Conservation (phyloP, 2,888 invertebrate species). For the Aphidius colemani region DNA sequence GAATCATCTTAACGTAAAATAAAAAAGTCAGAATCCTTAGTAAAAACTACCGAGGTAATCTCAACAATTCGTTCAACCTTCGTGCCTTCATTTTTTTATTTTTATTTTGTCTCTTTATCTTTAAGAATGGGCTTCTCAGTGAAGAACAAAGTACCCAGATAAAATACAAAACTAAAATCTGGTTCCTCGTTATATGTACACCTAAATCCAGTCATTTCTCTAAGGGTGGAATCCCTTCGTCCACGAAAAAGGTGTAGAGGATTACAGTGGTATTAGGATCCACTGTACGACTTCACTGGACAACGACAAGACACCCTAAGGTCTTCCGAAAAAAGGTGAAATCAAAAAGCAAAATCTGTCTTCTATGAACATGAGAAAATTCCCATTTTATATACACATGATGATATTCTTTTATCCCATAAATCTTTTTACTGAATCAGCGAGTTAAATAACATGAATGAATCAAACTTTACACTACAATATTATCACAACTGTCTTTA, state of each 20-base stretch:
- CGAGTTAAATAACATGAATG: conserved; percentile 6
- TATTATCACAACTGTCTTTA: conserved; percentile 1
- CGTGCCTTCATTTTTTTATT: background rate
- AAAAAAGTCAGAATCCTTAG: conserved; percentile 16
- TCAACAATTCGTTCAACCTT: conserved; percentile 18
- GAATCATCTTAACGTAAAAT: background rate
- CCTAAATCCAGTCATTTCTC: conserved; percentile 17
- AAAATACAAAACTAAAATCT: conserved; percentile 22
- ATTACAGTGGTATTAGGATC: conserved; percentile 33
- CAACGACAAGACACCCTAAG: conserved; percentile 15
- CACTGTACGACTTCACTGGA: conserved; percentile 15
- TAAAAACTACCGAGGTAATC: conserved; percentile 20
- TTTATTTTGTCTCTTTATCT: conserved; percentile 18
- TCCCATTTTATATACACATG: background rate
- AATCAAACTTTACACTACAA: conserved; percentile 5
- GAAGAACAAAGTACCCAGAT: conserved; percentile 22
- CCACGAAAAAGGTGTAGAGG: conserved; percentile 25
- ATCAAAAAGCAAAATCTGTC: background rate
- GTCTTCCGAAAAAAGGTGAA: background rate
- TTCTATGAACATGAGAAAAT: background rate
- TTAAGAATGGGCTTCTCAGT: conserved; percentile 19
- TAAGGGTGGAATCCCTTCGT: conserved; percentile 10
- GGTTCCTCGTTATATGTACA: background rate
- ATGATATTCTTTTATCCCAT: background rate
- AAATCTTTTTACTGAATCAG: background rate